phyloP scores from a whole-genome alignment of 2,797 vertebrate genomes.

The Cetoscarus ocellatus region DNA sequence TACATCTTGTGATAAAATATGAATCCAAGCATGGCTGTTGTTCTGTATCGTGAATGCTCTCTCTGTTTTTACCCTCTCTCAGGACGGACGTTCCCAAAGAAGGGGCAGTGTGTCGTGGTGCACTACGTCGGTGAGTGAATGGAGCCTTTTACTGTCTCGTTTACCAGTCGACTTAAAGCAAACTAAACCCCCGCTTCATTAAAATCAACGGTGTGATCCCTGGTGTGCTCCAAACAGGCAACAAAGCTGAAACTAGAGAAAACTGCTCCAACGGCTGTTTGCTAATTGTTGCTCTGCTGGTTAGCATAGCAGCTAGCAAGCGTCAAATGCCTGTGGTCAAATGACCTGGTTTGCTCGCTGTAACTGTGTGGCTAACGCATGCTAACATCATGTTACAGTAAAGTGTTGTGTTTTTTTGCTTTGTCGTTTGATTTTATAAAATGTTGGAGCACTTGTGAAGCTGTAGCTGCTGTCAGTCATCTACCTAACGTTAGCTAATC shows the following conservation, averaged over 20 bases:
- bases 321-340: not conserved
- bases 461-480: conserved; percentile 13
- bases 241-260: not conserved
- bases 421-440: too few species aligned
- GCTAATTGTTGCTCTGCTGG: not conserved
- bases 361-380: not conserved
- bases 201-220: not conserved
- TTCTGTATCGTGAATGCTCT: not conserved
- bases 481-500: not conserved
- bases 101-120: conserved; percentile 92
- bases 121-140: conserved; percentile 92
- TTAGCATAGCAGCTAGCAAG: conserved; percentile 48
- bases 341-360: not conserved
- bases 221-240: not conserved
- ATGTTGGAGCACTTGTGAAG: not conserved
- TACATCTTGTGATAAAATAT: accelerated
- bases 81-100: conserved; percentile 93
- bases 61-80: conserved; percentile 36
- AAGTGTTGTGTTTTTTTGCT: accelerated
- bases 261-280: not conserved
- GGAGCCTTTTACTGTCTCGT: not conserved
- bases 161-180: not conserved
- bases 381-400: not conserved
- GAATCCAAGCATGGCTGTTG: not conserved
- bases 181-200: accelerated